Evolutionary conservation across 1,140 invertebrate genomes (phyloP).

Genomic region (Batillaria attramentaria): DNA sequence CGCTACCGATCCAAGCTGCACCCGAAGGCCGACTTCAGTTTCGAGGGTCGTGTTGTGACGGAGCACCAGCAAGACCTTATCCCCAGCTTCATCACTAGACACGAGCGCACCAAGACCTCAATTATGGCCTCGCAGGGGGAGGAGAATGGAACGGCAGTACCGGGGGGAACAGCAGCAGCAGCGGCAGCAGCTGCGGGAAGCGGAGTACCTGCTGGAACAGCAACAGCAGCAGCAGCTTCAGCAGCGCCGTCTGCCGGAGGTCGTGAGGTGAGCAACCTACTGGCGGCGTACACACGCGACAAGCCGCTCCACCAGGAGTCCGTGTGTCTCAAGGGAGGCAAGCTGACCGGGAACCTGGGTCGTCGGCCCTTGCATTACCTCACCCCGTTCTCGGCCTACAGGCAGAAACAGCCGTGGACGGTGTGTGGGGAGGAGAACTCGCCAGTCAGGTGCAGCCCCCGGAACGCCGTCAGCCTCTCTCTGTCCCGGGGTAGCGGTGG

Average conservation of each 20-base stretch:
- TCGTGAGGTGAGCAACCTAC: slow-evolving; percentile 23
- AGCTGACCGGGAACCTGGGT: slow-evolving; percentile 26
- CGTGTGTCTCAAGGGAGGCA: slow-evolving; percentile 15
- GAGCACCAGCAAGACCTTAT: slow-evolving; percentile 33
- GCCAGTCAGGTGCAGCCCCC: not conserved
- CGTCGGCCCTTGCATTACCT: slow-evolving; percentile 27
- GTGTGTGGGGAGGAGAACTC: not conserved
- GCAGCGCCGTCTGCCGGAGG: not conserved
- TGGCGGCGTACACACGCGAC: slow-evolving; percentile 18
- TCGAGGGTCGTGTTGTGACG: slow-evolving; percentile 13
- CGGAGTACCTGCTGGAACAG: not conserved
- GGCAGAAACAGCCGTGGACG: slow-evolving; percentile 16
- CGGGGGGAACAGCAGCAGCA: not conserved
- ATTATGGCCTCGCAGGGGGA: not conserved
- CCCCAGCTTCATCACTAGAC: slow-evolving; percentile 37
- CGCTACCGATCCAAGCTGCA: slow-evolving; percentile 33
- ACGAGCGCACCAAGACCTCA: slow-evolving; percentile 35
- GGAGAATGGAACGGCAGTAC: not conserved
- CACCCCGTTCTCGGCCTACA: slow-evolving; percentile 30
- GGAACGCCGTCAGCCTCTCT: not conserved
- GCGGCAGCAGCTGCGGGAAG: slow-evolving; percentile 10
- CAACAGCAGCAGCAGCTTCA: not conserved
- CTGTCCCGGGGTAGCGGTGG: not conserved
- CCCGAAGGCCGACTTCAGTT: slow-evolving; percentile 32
- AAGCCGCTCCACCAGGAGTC: slow-evolving; percentile 21